Evolutionary conservation across 2,888 invertebrate genomes (phyloP), one percentile per base, ranked within the genome.

Genomic region (Thyatira batis): DNA sequence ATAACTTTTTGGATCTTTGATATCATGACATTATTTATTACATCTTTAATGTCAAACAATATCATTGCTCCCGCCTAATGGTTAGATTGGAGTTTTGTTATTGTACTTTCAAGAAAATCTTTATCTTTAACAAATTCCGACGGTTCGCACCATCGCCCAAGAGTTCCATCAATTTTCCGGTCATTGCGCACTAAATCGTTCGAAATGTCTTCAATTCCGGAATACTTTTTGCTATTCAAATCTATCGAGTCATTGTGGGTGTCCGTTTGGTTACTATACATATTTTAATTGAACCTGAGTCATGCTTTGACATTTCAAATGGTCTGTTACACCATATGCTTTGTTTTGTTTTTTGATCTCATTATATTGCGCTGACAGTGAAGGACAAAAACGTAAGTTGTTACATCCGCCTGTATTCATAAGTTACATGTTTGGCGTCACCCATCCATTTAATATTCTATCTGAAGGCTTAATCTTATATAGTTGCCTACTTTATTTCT

Each of bases 301-400:
- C 72, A 67, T 49, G 55, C 48, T 44, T 59, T 73, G 76, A 71
- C 74, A 73, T 76, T 74, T 65, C 52, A 69, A 68, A 59, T 67
- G 63, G 68, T 72, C 66, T 61, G 62, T 60, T 54, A 45, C 50
- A 50, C 51, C 52, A 39, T 49, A 52, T 54, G 27, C 48, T 17
- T 28, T n/a, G 48, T 48, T 28, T 48, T 48, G 48, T 27, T 48
- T 25, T 27, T 39, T 17, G 17, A 8, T 39, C 39, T 8, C 39
- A 17, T 20, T 48, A 48, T 10, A 27, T 28, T 11, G 11, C 6
- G 17, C 13, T 27, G 48, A 27, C 27, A 21, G 27, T 27, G 27
- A 10, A 21, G 20, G 28, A 48, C 28, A 20, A 48, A 27, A 48
- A 20, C n/a, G 28, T 27, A 27, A 4, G 11, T 48, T 48, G 27